Percentiles rank a stretch among this genome's conserved stretches.
Evolutionary conservation across 2,888 invertebrate genomes (phyloP).

Genomic region (Darwinula stevensoni): DNA sequence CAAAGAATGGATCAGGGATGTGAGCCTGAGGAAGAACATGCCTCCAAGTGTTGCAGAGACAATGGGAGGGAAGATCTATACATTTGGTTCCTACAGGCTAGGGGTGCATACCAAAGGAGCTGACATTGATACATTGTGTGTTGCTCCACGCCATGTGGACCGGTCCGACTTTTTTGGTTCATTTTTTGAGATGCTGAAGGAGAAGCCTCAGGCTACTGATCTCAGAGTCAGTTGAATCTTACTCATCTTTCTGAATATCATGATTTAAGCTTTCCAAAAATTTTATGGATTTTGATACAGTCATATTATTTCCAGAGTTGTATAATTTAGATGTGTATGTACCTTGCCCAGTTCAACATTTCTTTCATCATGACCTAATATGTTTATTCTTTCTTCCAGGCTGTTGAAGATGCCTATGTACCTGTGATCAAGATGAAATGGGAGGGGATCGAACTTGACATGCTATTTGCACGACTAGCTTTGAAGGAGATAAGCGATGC

Average conservation of each 20-base stretch:
- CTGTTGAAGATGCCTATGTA: constrained; percentile 94
- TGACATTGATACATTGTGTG: constrained; percentile 94
- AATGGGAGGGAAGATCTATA: constrained; percentile 91
- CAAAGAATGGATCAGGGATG: constrained; percentile 72
- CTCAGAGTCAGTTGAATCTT: constrained; percentile 26
- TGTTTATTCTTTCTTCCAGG: constrained; percentile 20
- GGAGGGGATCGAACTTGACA: constrained; percentile 92
- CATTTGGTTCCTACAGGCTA: constrained; percentile 84
- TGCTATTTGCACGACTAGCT: constrained; percentile 79
- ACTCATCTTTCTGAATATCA: constrained; percentile 1
- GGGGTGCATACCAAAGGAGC: constrained; percentile 91
- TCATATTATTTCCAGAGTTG: constrained; percentile 4
- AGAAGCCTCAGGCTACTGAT: constrained; percentile 55
- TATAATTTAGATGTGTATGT: background rate
- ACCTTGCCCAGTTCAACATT: background rate
- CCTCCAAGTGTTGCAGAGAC: constrained; percentile 55
- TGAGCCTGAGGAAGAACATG: constrained; percentile 41
- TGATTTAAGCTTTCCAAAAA: too few relatives aligned
- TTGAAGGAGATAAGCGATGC: constrained; percentile 81
- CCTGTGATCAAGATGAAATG: constrained; percentile 98
- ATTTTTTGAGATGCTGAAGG: constrained; percentile 65
- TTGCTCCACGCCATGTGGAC: constrained; percentile 83
- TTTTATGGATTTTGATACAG: too few relatives aligned
- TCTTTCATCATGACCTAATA: too few relatives aligned
- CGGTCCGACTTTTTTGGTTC: constrained; percentile 80